Evolutionary conservation across 2,113 vertebrate genomes (phyloP).

Genomic region (human (Homo sapiens)): DNA sequence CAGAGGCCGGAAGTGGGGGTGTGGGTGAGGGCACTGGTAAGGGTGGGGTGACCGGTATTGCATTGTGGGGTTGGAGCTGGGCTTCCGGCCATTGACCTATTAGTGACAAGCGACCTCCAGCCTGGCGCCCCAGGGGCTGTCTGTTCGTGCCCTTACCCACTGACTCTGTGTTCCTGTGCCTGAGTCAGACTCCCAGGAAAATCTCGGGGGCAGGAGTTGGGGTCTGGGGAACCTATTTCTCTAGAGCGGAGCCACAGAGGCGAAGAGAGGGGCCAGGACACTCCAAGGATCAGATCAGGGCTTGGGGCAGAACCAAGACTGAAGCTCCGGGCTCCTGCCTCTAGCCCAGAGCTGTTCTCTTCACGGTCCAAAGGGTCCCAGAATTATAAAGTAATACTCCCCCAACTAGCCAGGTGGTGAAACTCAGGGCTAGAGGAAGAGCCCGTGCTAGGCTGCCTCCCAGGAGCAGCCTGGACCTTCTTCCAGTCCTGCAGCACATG

Average conservation of each 20-base stretch:
- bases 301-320: background rate
- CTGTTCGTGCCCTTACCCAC: background rate
- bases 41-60: slow-evolving; percentile 60
- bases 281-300: background rate
- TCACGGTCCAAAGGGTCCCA: background rate
- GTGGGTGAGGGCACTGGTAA: slow-evolving; percentile 28
- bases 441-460: background rate
- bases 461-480: background rate
- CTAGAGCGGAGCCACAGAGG: background rate
- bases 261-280: background rate
- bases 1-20: slow-evolving; percentile 59
- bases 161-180: slow-evolving; percentile 10
- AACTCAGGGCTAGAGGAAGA: background rate
- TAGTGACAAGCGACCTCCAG: slow-evolving; percentile 56
- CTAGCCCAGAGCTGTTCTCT: background rate
- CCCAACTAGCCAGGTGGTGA: background rate
- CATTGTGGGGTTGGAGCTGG: slow-evolving; percentile 58
- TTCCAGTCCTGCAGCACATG: background rate
- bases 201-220: background rate
- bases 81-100: slow-evolving; percentile 68
- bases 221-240: background rate
- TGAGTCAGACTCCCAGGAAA: slow-evolving; percentile 66
- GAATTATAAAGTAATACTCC: slow-evolving; percentile 13
- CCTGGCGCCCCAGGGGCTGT: background rate
- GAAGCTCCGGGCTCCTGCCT: background rate